Evolutionary conservation across 2,113 vertebrate species (phyloP), one percentile per base, ranked within the genome.

Genomic region (Channa maculata): DNA sequence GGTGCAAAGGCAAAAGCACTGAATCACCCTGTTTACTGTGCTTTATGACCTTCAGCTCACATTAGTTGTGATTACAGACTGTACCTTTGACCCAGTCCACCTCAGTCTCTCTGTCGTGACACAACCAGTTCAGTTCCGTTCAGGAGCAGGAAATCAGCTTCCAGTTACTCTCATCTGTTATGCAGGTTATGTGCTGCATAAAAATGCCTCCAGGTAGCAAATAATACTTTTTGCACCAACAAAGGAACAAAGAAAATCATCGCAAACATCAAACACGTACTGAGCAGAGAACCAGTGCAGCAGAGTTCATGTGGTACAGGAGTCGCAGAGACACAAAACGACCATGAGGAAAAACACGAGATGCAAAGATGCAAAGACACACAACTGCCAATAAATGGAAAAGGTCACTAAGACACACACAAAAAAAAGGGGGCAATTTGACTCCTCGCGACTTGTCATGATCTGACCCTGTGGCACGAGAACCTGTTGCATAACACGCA

Each of bases 21-120:
- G 60, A 77, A 45, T 57, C 68, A 50, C 49, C 14, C 10, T 3
- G 24, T 51, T 57, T 13, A 12, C n/a, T 71, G 45, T 84, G 53
- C 24, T 38, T 2, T 3, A 0, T 34, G 58, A 45, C 51, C 65
- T 64, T 38, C 0, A 8, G 24, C 64, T 55, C 24, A 4, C 33
- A 44, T 73, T 37, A 68, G 7, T 12, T 11, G 2, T 55, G 34
- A 54, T n/a, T 1, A 14, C 15, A 49, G 54, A 53, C 63, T 36
- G 6, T 1, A 49, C 36, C 14, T 81, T 66, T 44, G 58, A 24
- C 49, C 52, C 61, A 43, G 52, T 59, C 8, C 60, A 8, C 43
- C 5, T 14, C 1, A 8, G 5, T 33, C 39, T 46, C n/a, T 8
- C 52, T 41, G 13, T 24, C 1, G 36, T 13, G 5, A 57, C 64